Base-by-base conservation (phyloP, 2,888 invertebrate genomes). In the Ernsta delagoae region DNA sequence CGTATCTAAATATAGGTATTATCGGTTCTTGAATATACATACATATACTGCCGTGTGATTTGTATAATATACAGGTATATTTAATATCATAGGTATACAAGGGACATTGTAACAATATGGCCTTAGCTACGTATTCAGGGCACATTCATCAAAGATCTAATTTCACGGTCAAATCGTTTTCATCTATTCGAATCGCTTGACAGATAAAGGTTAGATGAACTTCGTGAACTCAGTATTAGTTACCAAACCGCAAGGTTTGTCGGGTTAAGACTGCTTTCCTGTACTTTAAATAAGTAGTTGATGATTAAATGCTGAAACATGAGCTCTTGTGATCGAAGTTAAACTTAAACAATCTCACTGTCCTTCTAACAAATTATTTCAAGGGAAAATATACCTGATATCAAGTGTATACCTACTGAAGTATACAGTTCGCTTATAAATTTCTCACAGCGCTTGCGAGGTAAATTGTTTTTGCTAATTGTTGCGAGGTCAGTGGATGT, bases 141-240 rank as follows among this genome's bases (percentile, higher is more conserved):
- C 36, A 63, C 39, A 59, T 63, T 54, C 59, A 50, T 65, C 59
- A 50, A 59, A 39, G 34, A 50, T 59, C 59, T 65, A 65, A 65
- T 65, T 65, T 65, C 59, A 65, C 65, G 65, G 59, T 59, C 65
- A 65, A 59, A 50, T 65, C 65, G 59, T 41, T 65, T 65, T 65
- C 65, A 65, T 65, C 65, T 41, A 45, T 65, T 59, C 41, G 59
- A 65, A 65, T 59, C n/a, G 59, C 65, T 64, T 31, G 59, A 59
- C 36, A 53, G 59, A 53, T 53, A 34, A 41, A 59, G 66, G 66
- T 41, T 50, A 24, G 39, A 41, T 41, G 34, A 66, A 59, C 53
- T 66, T 66, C 16, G 50, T 50, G 7, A 50, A 50, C 50, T 50
- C 6, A 4, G 50, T 50, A 16, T 50, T 50, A 50, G 50, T 50